phyloP scores from a whole-genome alignment of 2,888 invertebrate species.

The Sarcophaga subvicina region DNA sequence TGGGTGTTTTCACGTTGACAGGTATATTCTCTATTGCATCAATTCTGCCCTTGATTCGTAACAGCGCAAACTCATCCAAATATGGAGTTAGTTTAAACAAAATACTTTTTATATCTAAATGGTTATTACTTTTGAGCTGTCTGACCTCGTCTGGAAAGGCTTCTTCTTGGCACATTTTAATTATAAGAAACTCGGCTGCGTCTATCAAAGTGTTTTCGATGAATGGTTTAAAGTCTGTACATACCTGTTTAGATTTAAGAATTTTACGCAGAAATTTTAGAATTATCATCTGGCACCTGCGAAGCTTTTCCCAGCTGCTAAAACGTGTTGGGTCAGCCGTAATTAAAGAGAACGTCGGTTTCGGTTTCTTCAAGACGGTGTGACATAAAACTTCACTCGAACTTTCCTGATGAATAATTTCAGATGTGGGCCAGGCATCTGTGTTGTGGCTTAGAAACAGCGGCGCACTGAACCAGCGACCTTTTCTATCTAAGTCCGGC shows the following conservation, averaged over 20 bases:
- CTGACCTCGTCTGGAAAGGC: too few species aligned
- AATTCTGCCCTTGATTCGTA: too few species aligned
- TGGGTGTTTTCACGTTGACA: too few species aligned
- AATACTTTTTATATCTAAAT: too few species aligned
- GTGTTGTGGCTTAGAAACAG: neutral
- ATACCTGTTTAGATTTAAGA: neutral
- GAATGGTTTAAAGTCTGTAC: constrained; percentile 4
- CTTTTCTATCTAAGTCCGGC: neutral
- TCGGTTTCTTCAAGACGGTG: neutral
- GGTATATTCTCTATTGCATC: too few species aligned
- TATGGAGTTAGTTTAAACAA: too few species aligned
- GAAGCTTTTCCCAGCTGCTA: constrained; percentile 18
- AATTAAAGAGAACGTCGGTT: neutral
- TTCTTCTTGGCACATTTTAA: too few species aligned
- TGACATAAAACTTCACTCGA: neutral
- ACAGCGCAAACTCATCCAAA: too few species aligned
- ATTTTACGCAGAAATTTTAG: neutral
- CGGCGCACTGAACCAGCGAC: neutral
- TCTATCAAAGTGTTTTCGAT: neutral
- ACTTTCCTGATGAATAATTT: neutral
- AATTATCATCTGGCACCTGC: neutral
- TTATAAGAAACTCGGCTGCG: neutral
- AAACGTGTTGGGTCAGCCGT: constrained; percentile 7
- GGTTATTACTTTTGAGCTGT: too few species aligned
- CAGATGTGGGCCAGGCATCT: constrained; percentile 13